These are phyloP conservation scores for Pristionchus arcanus DNA, from an alignment of 2,888 invertebrate genomes.

Conservation along the genomic window DNA sequence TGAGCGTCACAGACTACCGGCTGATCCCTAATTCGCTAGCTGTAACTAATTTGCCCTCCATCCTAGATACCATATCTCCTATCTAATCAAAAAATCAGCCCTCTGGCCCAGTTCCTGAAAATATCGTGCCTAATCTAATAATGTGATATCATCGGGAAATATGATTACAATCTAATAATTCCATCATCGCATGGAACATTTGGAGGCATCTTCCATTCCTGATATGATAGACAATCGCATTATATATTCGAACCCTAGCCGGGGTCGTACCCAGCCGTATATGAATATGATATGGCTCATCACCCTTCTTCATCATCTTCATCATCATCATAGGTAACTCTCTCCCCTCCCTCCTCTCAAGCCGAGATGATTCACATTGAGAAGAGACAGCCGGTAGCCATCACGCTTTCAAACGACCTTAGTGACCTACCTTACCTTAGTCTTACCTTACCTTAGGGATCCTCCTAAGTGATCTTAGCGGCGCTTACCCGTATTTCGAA, in stretches of 20 bases:
- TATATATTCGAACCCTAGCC: conserved; percentile 2
- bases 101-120: background rate
- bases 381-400: conserved; percentile 15
- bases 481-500: too few relatives aligned
- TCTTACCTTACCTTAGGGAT: background rate
- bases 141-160: background rate
- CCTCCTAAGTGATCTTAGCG: too few relatives aligned
- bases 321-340: conserved; percentile 38
- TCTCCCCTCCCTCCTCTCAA: background rate
- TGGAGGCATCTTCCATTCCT: background rate
- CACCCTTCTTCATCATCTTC: background rate
- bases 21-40: too few relatives aligned
- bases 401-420: background rate
- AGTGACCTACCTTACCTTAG: background rate
- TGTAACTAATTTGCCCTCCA: too few relatives aligned
- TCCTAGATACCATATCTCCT: background rate
- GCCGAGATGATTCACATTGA: conserved; percentile 6
- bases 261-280: conserved; percentile 36
- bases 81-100: conserved; percentile 15
- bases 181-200: background rate
- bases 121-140: background rate
- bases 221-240: background rate
- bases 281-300: background rate
- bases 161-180: too few relatives aligned
- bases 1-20: background rate